Evolutionary conservation across 2,797 vertebrate genomes (phyloP).

Genomic region (Tangara arthus): DNA sequence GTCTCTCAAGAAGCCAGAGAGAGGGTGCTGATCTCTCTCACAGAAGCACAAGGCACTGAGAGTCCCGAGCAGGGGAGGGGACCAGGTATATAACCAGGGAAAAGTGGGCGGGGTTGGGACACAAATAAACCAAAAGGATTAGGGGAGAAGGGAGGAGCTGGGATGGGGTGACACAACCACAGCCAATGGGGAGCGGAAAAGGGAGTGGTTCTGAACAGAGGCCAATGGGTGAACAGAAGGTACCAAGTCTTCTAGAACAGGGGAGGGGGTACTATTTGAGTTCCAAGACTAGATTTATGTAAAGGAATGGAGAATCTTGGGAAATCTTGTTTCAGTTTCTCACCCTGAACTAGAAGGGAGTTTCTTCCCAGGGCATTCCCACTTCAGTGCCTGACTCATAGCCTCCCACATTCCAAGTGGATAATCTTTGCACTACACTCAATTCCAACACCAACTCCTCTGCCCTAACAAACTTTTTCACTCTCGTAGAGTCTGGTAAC

Average conservation of each 20-base stretch:
- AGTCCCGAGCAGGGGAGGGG: neutral
- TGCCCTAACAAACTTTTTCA: neutral
- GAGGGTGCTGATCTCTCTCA: neutral
- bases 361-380: neutral
- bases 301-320: neutral
- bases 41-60: neutral
- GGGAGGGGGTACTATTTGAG: neutral
- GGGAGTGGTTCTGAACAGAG: neutral
- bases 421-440: neutral
- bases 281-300: neutral
- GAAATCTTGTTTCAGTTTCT: neutral
- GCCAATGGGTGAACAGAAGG: neutral
- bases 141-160: neutral
- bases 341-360: neutral
- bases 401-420: neutral
- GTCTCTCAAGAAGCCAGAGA: neutral
- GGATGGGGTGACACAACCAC: neutral
- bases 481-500: neutral
- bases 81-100: fast-evolving
- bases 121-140: neutral
- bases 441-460: neutral
- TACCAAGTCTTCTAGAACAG: neutral
- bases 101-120: neutral
- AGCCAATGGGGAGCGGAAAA: neutral
- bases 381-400: neutral